Percentiles rank a stretch among this genome's conserved stretches.
phyloP scores from a whole-genome alignment of 2,113 vertebrate species.

The Oryzias woworae region DNA sequence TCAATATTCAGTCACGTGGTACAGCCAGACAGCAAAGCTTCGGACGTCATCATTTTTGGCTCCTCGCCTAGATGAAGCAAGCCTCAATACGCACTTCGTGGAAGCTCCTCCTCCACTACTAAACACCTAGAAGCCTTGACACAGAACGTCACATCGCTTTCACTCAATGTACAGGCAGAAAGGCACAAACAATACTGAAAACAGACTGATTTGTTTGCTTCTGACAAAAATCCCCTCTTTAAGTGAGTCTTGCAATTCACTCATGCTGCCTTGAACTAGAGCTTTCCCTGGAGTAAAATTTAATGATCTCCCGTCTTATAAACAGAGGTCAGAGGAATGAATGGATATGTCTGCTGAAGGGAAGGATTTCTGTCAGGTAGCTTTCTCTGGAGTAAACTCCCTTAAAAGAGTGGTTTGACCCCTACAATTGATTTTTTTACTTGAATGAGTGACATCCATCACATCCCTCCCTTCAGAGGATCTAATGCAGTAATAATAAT shows the following conservation, averaged over 20 bases:
- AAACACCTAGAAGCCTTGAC: no score
- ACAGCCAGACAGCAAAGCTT: no score
- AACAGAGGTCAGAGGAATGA: conserved; percentile 25
- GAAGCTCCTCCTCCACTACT: no score
- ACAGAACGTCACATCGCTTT: no score
- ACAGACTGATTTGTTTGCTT: conserved; percentile 43
- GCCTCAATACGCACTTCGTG: no score
- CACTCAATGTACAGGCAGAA: no score
- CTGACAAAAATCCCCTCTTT: conserved; percentile 45
- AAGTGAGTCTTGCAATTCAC: conserved; percentile 47
- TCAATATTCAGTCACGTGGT: no score
- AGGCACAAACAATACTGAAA: conserved; percentile 23
- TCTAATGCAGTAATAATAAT: conserved; percentile 42
- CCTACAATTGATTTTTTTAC: conserved; percentile 60
- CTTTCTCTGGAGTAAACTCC: conserved; percentile 37
- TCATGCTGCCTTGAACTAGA: conserved; percentile 33
- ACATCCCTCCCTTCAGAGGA: conserved; percentile 46
- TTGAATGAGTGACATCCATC: conserved; percentile 46
- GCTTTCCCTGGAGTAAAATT: conserved; percentile 52
- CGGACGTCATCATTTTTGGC: no score
- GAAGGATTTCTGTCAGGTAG: conserved; percentile 50
- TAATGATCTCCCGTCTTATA: conserved; percentile 56
- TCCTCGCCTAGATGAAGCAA: no score
- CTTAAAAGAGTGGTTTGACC: conserved; percentile 62
- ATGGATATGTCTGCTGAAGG: conserved; percentile 46